Base-by-base conservation (phyloP, 2,888 invertebrate species). In the Euclidia mi region DNA sequence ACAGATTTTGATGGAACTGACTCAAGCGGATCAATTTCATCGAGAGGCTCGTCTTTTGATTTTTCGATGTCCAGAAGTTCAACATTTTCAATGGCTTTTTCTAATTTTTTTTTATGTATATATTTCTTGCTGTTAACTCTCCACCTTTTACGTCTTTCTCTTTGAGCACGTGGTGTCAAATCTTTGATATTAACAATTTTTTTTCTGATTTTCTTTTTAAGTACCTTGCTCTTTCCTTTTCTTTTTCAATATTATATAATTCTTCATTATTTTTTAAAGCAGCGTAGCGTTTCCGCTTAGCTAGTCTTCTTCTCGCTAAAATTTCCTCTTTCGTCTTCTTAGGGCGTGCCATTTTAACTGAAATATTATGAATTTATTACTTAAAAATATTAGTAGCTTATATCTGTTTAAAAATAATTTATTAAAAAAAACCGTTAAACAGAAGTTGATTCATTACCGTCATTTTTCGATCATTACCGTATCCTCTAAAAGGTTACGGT, bases 261-360 rank as follows among this genome's bases (percentile, higher is more conserved):
- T 32, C 11, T 11, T n/a, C 12, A 32, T 32, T 32, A 11, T 32
- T 12, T 11, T 32, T 32, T 32, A 32, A 11, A 11, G 32, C 32
- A 32, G 32, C 32, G 12, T 11, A 32, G 12, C 32, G n/a, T 32
- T 11, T 32, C 1, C 32, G 11, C 32, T 32, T 11, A 32, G 32
- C 32, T 32, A 32, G 1, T 32, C 12, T 32, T 32, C n/a, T 32
- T 11, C 12, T 32, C n/a, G 32, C 32, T 32, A 32, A 32, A 32
- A 32, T 32, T 32, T 32, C 12, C 32, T 32, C 29, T 29, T 29
- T 29, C 10, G 29, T 29, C 9, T 29, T 29, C 29, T 29, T 29
- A 29, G 6, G 4, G 29, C n/a, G n/a, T n/a, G n/a, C n/a, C n/a
- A n/a, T n/a, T n/a, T n/a, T n/a, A n/a, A n/a, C n/a, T n/a, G n/a